phyloP scores from a whole-genome alignment of 2,113 vertebrate genomes.

The Mastomys coucha region DNA sequence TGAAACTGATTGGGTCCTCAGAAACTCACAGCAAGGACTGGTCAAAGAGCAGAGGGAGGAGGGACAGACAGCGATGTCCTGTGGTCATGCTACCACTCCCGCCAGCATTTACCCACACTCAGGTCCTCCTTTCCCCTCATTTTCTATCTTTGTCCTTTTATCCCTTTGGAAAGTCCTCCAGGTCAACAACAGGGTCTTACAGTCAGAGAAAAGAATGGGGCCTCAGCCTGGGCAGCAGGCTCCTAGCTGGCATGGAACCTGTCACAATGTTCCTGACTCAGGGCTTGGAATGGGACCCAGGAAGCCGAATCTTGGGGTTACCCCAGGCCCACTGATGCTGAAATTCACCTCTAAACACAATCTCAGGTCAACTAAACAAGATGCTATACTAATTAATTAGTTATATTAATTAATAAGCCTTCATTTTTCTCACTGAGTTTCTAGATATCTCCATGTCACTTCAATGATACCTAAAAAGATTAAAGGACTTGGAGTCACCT shows the following conservation, averaged over 20 bases:
- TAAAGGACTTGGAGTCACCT: not conserved
- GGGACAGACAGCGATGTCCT: not conserved
- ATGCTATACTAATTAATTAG: not conserved
- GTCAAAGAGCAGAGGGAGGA: not conserved
- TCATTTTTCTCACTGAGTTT: not conserved
- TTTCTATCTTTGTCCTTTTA: not conserved
- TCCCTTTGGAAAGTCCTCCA: not conserved
- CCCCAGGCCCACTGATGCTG: not conserved
- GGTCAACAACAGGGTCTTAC: not conserved
- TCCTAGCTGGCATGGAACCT: too few relatives aligned
- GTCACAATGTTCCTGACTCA: not conserved
- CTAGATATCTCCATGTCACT: not conserved
- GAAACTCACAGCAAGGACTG: slow-evolving; percentile 20
- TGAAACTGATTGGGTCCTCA: not conserved
- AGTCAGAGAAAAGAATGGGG: not conserved
- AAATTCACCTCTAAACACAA: not conserved
- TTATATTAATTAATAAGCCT: not conserved
- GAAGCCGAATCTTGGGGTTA: not conserved
- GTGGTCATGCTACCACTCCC: not conserved
- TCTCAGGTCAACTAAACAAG: not conserved
- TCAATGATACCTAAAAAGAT: not conserved
- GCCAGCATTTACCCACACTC: not conserved
- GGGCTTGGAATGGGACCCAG: not conserved
- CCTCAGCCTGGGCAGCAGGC: not conserved
- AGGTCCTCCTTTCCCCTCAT: not conserved